These are phyloP conservation scores for Acanthaster planci DNA, from an alignment of 35 echinoderm and acorn worm species.

Conservation along the genomic window DNA sequence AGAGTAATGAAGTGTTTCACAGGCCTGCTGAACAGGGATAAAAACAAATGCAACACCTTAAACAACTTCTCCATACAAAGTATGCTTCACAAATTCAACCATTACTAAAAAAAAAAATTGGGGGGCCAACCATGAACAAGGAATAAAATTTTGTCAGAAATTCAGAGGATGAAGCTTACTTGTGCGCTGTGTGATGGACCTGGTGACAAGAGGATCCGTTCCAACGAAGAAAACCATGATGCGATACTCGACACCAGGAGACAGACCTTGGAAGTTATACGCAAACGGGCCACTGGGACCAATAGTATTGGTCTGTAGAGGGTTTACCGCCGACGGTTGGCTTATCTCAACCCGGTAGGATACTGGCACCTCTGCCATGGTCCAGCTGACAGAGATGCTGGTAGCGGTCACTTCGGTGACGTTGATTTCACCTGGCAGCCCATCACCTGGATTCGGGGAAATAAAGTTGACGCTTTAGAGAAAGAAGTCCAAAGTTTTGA, in stretches of 20 bases:
- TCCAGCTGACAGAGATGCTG: slow-evolving; percentile 53
- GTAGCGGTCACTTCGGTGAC: slow-evolving; percentile 27
- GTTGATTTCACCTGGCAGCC: slow-evolving; percentile 49
- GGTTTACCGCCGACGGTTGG: background rate
- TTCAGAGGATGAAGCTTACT: slow-evolving; percentile 30
- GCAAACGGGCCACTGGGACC: background rate
- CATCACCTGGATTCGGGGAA: slow-evolving; percentile 14
- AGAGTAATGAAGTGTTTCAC: no score
- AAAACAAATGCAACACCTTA: no score
- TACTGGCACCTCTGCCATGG: background rate
- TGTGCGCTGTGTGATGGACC: slow-evolving; percentile 32
- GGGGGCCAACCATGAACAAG: no score
- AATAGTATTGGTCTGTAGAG: background rate
- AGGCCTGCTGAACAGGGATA: no score
- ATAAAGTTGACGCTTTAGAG: no score
- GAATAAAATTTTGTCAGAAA: no score
- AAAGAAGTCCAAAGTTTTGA: no score
- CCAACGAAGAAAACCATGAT: slow-evolving; percentile 29
- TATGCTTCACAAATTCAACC: no score
- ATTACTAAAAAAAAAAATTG: no score
- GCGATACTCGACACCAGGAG: slow-evolving; percentile 32
- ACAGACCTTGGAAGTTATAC: slow-evolving; percentile 33
- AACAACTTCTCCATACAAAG: no score
- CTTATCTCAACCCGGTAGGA: background rate
- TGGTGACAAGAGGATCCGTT: slow-evolving; percentile 21